phyloP scores from a whole-genome alignment of 2,888 invertebrate species.

The Bimastos eiseni region DNA sequence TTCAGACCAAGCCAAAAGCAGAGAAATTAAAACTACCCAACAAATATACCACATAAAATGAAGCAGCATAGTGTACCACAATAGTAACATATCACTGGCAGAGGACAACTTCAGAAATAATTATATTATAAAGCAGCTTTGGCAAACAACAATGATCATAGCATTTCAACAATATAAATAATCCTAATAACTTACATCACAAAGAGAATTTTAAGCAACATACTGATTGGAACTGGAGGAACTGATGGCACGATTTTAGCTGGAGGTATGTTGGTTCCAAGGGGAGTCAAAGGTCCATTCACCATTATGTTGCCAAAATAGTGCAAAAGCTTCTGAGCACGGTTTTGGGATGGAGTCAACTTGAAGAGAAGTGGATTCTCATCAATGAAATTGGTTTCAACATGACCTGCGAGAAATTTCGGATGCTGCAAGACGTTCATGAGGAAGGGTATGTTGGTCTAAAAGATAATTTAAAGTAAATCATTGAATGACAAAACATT shows the following conservation, averaged over 20 bases:
- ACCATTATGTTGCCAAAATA: slow-evolving; percentile 89
- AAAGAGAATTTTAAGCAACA: not conserved
- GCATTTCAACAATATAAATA: not conserved
- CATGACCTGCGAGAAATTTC: slow-evolving; percentile 88
- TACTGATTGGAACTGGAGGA: slow-evolving; percentile 67
- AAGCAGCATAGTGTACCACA: not conserved
- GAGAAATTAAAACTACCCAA: not conserved
- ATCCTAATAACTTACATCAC: not conserved
- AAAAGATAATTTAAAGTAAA: slow-evolving; percentile 40
- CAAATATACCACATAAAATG: not conserved
- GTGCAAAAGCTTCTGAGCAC: slow-evolving; percentile 90
- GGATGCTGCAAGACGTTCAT: slow-evolving; percentile 94
- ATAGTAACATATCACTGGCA: not conserved
- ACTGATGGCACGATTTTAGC: slow-evolving; percentile 82
- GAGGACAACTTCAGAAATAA: not conserved
- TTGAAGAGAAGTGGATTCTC: slow-evolving; percentile 94
- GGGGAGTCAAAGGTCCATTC: slow-evolving; percentile 92
- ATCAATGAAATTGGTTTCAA: slow-evolving; percentile 98
- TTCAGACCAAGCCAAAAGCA: not conserved
- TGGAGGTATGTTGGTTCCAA: slow-evolving; percentile 84
- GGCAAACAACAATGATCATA: not conserved
- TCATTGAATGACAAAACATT: not conserved
- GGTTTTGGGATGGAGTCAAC: slow-evolving; percentile 83
- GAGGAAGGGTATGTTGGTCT: slow-evolving; percentile 96
- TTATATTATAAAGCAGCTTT: not conserved